Percentiles rank a stretch among this genome's conserved stretches.
phyloP scores from a whole-genome alignment of 2,797 vertebrate species.

The Numenius phaeopus region DNA sequence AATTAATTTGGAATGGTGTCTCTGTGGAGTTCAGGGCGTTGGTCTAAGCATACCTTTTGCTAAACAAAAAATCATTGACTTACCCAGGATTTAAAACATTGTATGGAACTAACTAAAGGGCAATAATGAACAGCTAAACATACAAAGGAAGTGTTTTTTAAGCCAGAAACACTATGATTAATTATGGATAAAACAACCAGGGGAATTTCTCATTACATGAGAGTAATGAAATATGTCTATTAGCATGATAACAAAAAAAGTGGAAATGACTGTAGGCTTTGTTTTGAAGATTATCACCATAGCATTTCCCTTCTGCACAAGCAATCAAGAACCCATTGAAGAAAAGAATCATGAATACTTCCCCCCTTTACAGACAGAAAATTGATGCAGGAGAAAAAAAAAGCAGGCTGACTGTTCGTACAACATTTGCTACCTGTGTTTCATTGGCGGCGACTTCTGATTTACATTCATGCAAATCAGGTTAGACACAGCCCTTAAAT shows the following conservation, averaged over 20 bases:
- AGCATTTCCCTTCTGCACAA: constrained; percentile 40
- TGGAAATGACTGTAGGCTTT: constrained; percentile 44
- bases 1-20: constrained; percentile 76
- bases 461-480: constrained; percentile 16
- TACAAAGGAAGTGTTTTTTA: constrained; percentile 60
- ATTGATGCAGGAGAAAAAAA: not conserved
- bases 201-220: constrained; percentile 59
- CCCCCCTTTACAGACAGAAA: not conserved
- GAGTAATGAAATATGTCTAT: constrained; percentile 39
- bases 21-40: constrained; percentile 72
- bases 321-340: constrained; percentile 29
- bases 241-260: constrained; percentile 34
- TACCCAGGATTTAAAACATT: constrained; percentile 59
- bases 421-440: not conserved
- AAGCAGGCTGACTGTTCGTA: not conserved
- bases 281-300: constrained; percentile 59
- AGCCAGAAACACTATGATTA: constrained; percentile 62
- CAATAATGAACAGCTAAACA: constrained; percentile 71
- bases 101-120: constrained; percentile 45
- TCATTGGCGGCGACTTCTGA: not conserved
- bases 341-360: not conserved
- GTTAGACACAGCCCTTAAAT: not conserved
- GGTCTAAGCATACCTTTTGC: constrained; percentile 71
- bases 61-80: constrained; percentile 65
- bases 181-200: constrained; percentile 70